Conservation (phyloP, 2,888 invertebrate species). For the Orthonychiurus folsomi region DNA sequence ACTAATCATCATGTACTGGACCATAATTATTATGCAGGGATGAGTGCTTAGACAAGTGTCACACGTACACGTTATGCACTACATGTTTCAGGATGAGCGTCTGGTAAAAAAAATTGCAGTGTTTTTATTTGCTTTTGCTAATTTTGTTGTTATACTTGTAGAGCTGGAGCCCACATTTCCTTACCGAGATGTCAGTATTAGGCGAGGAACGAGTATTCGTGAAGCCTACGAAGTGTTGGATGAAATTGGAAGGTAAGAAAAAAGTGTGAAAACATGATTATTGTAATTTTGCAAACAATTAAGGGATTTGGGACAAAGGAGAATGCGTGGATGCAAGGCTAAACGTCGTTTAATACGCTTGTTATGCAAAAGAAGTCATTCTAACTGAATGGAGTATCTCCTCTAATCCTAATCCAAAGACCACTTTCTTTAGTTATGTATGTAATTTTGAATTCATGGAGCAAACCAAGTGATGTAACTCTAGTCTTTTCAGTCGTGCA, state of each 20-base stretch:
- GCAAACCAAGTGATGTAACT: too few species aligned
- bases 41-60: background rate
- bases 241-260: constrained; percentile 95
- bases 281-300: too few species aligned
- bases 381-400: too few species aligned
- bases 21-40: background rate
- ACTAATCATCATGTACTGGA: background rate
- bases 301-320: too few species aligned
- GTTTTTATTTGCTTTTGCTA: background rate
- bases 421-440: too few species aligned
- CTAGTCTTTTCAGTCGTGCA: too few species aligned
- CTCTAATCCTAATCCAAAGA: too few species aligned
- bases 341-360: too few species aligned
- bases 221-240: constrained; percentile 75
- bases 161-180: constrained; percentile 84
- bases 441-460: too few species aligned
- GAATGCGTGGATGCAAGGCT: too few species aligned
- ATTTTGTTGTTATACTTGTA: constrained; percentile 53
- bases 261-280: constrained; percentile 59
- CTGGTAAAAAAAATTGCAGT: background rate
- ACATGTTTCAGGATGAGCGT: background rate
- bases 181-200: constrained; percentile 73
- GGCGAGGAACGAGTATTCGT: constrained; percentile 74
- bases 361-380: too few species aligned
- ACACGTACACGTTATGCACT: background rate